A percentile compares a stretch with the other conserved stretches of the same genome.
These are phyloP conservation scores for Phodopus roborovskii DNA, from an alignment of 2,113 vertebrate species.

Conservation along the genomic window DNA sequence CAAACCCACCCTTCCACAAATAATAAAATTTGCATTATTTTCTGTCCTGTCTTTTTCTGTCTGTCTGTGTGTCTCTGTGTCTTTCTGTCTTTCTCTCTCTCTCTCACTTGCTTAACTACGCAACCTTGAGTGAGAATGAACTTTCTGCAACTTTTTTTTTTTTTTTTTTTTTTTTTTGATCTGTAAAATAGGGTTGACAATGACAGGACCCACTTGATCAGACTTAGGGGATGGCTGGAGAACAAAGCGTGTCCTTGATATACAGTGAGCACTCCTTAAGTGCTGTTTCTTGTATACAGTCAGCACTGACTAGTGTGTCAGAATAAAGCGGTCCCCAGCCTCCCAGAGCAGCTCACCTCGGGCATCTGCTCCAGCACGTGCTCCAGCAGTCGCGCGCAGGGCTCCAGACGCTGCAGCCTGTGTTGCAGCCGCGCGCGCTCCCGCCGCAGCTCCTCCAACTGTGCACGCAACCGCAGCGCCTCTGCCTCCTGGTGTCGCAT, in stretches of 20 bases:
- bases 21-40: background rate
- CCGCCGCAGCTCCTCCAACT: slow-evolving; percentile 71
- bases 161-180: too few species aligned
- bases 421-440: slow-evolving; percentile 77
- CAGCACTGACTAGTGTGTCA: background rate
- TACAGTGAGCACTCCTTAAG: background rate
- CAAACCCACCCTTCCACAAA: background rate
- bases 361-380: slow-evolving; percentile 78
- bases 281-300: background rate
- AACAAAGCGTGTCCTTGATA: background rate
- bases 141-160: background rate
- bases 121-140: background rate
- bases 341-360: slow-evolving; percentile 77
- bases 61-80: background rate
- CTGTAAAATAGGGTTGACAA: background rate
- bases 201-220: background rate
- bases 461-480: slow-evolving; percentile 61
- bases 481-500: slow-evolving; percentile 64
- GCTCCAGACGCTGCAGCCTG: slow-evolving; percentile 69
- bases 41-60: background rate
- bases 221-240: background rate
- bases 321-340: background rate
- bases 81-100: background rate
- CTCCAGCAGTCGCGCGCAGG: slow-evolving; percentile 84
- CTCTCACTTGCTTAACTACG: background rate